Evolutionary conservation across 1,140 invertebrate species (phyloP).

Genomic region (Metaphire vulgaris): DNA sequence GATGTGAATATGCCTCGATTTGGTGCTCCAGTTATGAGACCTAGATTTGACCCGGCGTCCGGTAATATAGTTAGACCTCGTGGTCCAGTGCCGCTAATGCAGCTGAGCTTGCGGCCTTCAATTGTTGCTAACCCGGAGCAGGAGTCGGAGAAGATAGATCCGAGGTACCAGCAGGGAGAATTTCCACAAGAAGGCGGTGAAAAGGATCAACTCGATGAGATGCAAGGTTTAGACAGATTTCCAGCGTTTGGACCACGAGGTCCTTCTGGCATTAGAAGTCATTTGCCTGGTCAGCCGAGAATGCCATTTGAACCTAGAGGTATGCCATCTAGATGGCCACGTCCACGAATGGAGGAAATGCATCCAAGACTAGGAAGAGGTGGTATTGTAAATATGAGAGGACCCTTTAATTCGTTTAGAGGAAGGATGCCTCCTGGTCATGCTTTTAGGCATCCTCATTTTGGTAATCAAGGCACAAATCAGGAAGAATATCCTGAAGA

Average conservation of each 20-base stretch:
- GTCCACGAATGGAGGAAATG: conserved; percentile 8
- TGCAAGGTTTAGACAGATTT: too few species aligned
- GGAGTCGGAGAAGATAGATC: too few species aligned
- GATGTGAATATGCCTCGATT: too few species aligned
- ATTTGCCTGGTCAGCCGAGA: conserved; percentile 16
- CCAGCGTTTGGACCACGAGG: conserved; percentile 20
- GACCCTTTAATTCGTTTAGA: too few species aligned
- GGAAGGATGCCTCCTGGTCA: not conserved
- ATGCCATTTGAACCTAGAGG: conserved; percentile 26
- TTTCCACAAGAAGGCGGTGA: too few species aligned
- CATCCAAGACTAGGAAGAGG: not conserved
- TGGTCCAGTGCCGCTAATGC: not conserved
- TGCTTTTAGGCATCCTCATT: not conserved
- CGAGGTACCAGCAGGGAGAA: too few species aligned
- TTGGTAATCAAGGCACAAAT: not conserved
- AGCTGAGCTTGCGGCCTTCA: not conserved
- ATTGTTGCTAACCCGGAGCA: too few species aligned
- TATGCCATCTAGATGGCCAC: conserved; percentile 1
- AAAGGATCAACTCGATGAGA: too few species aligned
- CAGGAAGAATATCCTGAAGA: not conserved
- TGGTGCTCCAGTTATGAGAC: not conserved
- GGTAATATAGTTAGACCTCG: not conserved
- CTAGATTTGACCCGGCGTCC: not conserved
- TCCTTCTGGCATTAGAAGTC: conserved; percentile 22
- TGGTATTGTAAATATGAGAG: not conserved